Evolutionary conservation across 64 coral and sea anemone genomes (phyloP).

Genomic region (Actinia tenebrosa): DNA sequence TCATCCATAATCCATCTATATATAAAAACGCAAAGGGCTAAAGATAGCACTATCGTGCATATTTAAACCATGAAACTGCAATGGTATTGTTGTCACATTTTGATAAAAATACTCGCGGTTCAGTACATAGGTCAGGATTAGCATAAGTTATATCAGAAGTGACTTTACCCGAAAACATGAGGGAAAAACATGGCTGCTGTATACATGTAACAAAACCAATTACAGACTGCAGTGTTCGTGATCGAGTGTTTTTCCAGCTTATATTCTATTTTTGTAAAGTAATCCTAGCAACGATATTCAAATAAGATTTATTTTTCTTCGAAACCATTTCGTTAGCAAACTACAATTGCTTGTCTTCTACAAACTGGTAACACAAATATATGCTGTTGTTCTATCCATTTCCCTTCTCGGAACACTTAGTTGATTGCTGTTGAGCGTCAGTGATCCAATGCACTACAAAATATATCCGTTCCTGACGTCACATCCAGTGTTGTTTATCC

Average conservation of each 20-base stretch:
- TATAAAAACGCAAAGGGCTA: constrained; percentile 15
- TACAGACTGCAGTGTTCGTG: not conserved
- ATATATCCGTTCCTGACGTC: constrained; percentile 7
- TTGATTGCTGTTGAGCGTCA: constrained; percentile 2
- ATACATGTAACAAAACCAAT: not conserved
- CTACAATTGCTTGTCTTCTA: not conserved
- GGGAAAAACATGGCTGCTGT: not conserved
- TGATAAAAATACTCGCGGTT: constrained; percentile 23
- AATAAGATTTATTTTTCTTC: not conserved
- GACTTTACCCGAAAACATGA: constrained; percentile 2
- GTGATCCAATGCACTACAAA: not conserved
- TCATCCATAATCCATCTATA: constrained; percentile 12
- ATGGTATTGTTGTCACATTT: not conserved
- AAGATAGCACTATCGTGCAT: constrained; percentile 9
- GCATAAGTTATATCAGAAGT: constrained; percentile 13
- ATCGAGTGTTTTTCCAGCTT: not conserved
- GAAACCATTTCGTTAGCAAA: not conserved
- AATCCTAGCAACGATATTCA: not conserved
- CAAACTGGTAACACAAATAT: not conserved
- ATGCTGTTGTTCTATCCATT: not conserved
- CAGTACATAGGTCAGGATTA: constrained; percentile 28
- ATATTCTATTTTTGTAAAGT: not conserved
- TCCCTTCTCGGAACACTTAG: not conserved
- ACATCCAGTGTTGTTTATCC: not conserved
- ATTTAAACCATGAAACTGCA: constrained; percentile 10